phyloP scores from a whole-genome alignment of 2,113 vertebrate species.

The Ceyx margarethae region DNA sequence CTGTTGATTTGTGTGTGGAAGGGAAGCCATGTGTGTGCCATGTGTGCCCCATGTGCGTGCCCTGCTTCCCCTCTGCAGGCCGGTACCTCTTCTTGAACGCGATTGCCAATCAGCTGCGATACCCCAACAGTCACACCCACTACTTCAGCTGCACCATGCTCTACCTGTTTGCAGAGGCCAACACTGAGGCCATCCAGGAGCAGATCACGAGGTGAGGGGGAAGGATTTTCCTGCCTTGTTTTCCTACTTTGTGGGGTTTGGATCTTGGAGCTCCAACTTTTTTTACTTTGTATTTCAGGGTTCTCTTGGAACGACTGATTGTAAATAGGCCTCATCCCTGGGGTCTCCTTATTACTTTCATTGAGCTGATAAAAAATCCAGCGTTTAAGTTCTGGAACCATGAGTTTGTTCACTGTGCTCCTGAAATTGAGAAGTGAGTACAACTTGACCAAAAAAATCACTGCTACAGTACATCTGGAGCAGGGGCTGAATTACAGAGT shows the following conservation, averaged over 20 bases:
- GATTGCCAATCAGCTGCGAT: slow-evolving; percentile 97
- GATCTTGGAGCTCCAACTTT: not conserved
- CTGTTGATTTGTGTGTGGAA: not conserved
- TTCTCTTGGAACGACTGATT: slow-evolving; percentile 96
- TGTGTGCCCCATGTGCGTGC: not conserved
- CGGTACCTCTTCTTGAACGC: slow-evolving; percentile 98
- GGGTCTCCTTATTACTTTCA: slow-evolving; percentile 99
- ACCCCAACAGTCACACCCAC: slow-evolving; percentile 98
- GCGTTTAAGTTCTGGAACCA: slow-evolving; percentile 99
- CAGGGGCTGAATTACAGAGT: not conserved
- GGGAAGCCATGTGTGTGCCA: fast-evolving
- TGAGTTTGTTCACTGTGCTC: slow-evolving; percentile 98
- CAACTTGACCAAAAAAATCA: not conserved
- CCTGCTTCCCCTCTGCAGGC: slow-evolving; percentile 70
- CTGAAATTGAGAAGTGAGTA: slow-evolving; percentile 98
- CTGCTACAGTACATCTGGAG: not conserved
- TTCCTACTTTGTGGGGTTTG: not conserved
- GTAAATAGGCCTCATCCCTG: slow-evolving; percentile 99
- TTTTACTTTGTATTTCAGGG: slow-evolving; percentile 72
- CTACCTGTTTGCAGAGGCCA: slow-evolving; percentile 97
- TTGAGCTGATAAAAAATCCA: slow-evolving; percentile 99
- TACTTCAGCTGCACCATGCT: slow-evolving; percentile 99
- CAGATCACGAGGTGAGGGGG: slow-evolving; percentile 91
- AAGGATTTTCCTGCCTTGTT: not conserved
- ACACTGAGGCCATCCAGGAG: slow-evolving; percentile 98